These are phyloP conservation scores for Trissolcus basalis DNA, from an alignment of 1,140 invertebrate genomes.

Conservation along the genomic window DNA sequence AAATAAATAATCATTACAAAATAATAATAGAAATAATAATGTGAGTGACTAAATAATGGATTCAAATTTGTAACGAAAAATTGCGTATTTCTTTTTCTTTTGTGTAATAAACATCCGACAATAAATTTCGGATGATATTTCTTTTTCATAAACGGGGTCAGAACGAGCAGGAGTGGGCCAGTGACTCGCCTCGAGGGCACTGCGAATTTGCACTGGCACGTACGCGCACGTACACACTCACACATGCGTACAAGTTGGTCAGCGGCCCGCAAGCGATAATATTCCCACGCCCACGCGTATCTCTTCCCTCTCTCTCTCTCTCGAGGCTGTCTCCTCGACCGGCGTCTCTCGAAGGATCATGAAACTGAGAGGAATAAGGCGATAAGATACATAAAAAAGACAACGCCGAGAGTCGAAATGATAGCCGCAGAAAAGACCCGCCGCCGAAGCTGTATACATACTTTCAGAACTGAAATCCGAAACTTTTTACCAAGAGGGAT, in stretches of 20 bases:
- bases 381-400: slow-evolving; percentile 52
- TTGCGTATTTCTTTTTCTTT: too few relatives aligned
- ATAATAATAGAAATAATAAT: too few relatives aligned
- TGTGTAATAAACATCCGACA: too few relatives aligned
- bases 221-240: slow-evolving; percentile 18
- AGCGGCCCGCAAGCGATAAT: slow-evolving; percentile 68
- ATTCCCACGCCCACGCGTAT: slow-evolving; percentile 72
- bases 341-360: slow-evolving; percentile 38
- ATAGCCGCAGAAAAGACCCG: slow-evolving; percentile 47
- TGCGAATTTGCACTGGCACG: slow-evolving; percentile 16
- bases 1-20: too few relatives aligned
- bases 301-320: slow-evolving; percentile 33
- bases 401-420: slow-evolving; percentile 37
- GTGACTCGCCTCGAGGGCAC: slow-evolving; percentile 61
- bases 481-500: slow-evolving; percentile 38
- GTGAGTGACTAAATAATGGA: too few relatives aligned
- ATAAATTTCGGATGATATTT: slow-evolving; percentile 51
- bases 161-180: slow-evolving; percentile 51
- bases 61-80: too few relatives aligned
- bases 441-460: slow-evolving; percentile 27
- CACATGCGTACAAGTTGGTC: slow-evolving; percentile 51
- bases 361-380: slow-evolving; percentile 53
- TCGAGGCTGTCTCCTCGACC: slow-evolving; percentile 45
- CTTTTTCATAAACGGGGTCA: slow-evolving; percentile 56
- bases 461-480: slow-evolving; percentile 51